Evolutionary conservation across 1,140 invertebrate genomes (phyloP), one percentile per base, ranked within the genome.

Genomic region (Conus betulinus): DNA sequence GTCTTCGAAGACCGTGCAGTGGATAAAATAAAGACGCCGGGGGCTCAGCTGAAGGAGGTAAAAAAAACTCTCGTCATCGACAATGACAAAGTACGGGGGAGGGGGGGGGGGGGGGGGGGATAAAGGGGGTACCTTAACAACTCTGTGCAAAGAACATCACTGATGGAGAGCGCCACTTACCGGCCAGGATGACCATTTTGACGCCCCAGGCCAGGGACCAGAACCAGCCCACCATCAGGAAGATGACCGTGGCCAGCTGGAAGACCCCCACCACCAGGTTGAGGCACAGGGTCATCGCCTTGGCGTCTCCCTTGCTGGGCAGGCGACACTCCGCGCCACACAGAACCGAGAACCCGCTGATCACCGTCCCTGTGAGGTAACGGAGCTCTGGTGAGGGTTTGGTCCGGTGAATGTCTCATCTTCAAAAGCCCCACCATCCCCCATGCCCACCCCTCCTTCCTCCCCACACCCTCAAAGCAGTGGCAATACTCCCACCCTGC

Each of bases 141-240:
- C 17, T 23, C 15, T 51, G 17, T 23, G n/a, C 8, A 60, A 20
- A 15, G 25, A 39, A 67, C 51, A 1, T 60, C 27, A 23, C 17
- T 39, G 39, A 39, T 39, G 39, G 39, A 39, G 39, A 39, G 39
- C 39, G 39, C 39, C 25, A n/a, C 51, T 23, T 17, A 95, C 94
- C 89, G 78, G 95, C 91, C 3, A 95, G 91, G 5, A 92, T 57
- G 17, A 98, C 95, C 96, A 99, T 98, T 90, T 98, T 98, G 88
- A 98, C 97, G 25, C 98, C 98, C 98, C 98, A 99, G 96, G 98
- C 98, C 85, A 99, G 97, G 57, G 98, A 98, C 98, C 98, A 99
- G 89, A 98, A 98, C 98, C 98, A 99, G 5, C 98, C 98, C 55
- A 99, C 98, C 11, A 99, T 96, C 89, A 98, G 97, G 95, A 99